Percentiles rank a stretch among this genome's conserved stretches.
Evolutionary conservation across 2,113 vertebrate species (phyloP).

Genomic region (Alectura lathami): DNA sequence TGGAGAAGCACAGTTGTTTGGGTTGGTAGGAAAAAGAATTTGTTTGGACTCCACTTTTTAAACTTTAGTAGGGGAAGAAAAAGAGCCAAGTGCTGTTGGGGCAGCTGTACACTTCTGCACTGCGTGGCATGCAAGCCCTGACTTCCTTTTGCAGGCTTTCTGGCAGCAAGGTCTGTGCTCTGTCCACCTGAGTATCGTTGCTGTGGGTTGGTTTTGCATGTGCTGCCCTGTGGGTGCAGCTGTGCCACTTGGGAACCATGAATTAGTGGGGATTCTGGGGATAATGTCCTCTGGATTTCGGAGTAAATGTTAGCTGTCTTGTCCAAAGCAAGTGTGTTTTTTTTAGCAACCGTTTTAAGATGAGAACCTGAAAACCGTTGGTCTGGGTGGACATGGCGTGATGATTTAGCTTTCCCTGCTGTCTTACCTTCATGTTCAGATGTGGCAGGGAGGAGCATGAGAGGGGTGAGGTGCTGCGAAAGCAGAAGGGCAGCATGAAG

Average conservation of each 20-base stretch:
- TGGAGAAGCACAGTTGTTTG: background rate
- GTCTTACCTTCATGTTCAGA: background rate
- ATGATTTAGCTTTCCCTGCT: background rate
- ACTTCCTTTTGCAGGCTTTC: background rate
- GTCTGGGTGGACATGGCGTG: background rate
- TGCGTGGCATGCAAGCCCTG: accelerated
- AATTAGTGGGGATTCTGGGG: background rate
- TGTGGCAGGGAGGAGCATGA: background rate
- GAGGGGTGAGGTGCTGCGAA: background rate
- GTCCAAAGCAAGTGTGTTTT: background rate
- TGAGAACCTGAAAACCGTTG: background rate
- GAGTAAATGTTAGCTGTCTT: background rate
- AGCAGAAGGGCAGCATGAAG: background rate
- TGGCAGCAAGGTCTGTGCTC: background rate
- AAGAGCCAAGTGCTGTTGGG: background rate
- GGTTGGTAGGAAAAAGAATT: background rate
- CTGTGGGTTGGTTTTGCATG: background rate
- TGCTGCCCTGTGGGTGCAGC: background rate
- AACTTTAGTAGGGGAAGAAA: background rate
- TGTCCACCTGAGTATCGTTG: background rate
- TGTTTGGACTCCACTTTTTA: background rate
- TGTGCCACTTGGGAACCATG: accelerated
- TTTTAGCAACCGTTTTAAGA: background rate
- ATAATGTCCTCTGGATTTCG: background rate
- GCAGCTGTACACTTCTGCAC: background rate